These are phyloP conservation scores for Stenodema calcarata DNA, from an alignment of 2,888 invertebrate genomes.

Conservation along the genomic window DNA sequence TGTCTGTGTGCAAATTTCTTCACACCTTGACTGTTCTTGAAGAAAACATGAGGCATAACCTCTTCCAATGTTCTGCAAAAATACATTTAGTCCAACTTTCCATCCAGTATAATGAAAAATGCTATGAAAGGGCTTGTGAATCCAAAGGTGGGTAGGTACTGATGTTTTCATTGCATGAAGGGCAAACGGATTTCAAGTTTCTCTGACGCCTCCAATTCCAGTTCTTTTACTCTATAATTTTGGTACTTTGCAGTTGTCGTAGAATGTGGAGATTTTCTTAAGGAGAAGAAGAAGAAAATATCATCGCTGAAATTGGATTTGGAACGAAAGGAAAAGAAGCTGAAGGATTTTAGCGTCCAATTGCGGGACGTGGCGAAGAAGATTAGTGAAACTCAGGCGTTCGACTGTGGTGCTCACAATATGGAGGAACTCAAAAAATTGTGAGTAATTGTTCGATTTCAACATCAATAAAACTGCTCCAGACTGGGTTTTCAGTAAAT, in stretches of 20 bases:
- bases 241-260: neutral
- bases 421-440: neutral
- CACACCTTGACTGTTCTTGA: neutral
- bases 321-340: neutral
- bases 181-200: no score
- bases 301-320: neutral
- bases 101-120: constrained; percentile 10
- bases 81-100: neutral
- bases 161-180: no score
- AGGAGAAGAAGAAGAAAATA: neutral
- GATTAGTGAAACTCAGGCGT: neutral
- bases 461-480: no score
- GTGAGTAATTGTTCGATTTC: neutral
- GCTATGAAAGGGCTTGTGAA: neutral
- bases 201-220: no score
- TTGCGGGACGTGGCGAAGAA: neutral
- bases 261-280: neutral
- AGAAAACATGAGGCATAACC: neutral
- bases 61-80: neutral
- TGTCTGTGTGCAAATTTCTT: constrained; percentile 35
- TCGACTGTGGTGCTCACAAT: neutral
- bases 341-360: neutral
- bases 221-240: no score
- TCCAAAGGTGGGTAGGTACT: constrained; percentile 12
- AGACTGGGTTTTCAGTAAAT: no score